phyloP scores from a whole-genome alignment of 2,888 invertebrate species.

The Aspidapion aeneum region DNA sequence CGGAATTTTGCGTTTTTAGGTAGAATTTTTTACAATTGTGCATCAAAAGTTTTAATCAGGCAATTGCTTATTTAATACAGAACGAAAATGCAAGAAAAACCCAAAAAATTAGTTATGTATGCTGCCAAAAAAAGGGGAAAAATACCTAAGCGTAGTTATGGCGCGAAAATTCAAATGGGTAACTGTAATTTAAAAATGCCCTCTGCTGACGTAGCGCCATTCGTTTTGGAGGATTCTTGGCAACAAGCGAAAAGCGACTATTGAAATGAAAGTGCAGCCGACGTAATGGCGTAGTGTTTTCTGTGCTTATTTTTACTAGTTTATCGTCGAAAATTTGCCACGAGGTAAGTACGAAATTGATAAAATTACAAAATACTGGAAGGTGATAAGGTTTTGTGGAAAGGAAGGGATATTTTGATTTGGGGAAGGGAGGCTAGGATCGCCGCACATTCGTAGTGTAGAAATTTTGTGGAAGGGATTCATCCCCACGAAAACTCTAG shows the following conservation, averaged over 20 bases:
- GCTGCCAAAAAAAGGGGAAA: no score
- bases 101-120: no score
- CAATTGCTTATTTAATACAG: no score
- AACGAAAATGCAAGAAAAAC: no score
- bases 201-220: constrained; percentile 34
- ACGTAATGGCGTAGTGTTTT: constrained; percentile 42
- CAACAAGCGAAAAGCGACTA: constrained; percentile 30
- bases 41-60: no score
- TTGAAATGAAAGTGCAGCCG: constrained; percentile 35
- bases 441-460: constrained; percentile 28
- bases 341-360: constrained; percentile 25
- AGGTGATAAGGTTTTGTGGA: background rate
- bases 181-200: constrained; percentile 35
- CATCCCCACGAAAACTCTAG: constrained; percentile 48
- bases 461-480: constrained; percentile 49
- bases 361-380: background rate
- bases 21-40: no score
- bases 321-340: constrained; percentile 4
- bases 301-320: constrained; percentile 23
- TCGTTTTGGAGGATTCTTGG: constrained; percentile 32
- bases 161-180: constrained; percentile 31
- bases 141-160: background rate
- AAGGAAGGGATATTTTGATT: background rate
- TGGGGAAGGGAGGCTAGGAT: constrained; percentile 41
- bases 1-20: no score